Percentiles rank a stretch among this genome's conserved stretches.
These are phyloP conservation scores for Hemistola chrysoprasaria DNA, from an alignment of 2,888 invertebrate genomes.

Conservation along the genomic window DNA sequence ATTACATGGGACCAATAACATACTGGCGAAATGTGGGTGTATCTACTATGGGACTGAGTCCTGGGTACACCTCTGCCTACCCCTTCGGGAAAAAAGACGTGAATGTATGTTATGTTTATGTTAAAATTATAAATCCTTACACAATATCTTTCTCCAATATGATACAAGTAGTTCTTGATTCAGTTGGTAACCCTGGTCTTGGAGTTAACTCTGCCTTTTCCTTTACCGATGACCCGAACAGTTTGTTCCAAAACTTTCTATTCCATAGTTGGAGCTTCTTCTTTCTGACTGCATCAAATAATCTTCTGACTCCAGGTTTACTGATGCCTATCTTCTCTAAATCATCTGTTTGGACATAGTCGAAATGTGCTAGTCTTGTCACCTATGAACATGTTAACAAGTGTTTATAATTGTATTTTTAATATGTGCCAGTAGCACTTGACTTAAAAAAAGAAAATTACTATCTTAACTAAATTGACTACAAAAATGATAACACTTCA, in stretches of 20 bases:
- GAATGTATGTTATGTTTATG: no score
- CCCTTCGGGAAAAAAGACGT: no score
- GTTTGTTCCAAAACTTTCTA: slow-evolving; percentile 90
- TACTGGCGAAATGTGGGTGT: no score
- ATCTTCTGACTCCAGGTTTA: slow-evolving; percentile 94
- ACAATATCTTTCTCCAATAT: slow-evolving; percentile 92
- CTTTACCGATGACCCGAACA: slow-evolving; percentile 82
- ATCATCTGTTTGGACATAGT: slow-evolving; percentile 97
- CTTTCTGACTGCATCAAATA: slow-evolving; percentile 96
- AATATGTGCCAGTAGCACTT: no score
- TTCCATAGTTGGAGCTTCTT: slow-evolving; percentile 91
- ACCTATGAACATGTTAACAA: slow-evolving; percentile 81
- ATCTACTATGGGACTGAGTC: no score
- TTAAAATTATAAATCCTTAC: slow-evolving; percentile 58
- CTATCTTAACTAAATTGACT: no score
- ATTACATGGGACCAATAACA: no score
- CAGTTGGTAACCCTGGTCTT: slow-evolving; percentile 54
- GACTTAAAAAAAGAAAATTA: no score
- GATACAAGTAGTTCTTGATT: slow-evolving; percentile 86
- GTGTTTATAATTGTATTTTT: no score
- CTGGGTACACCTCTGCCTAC: no score
- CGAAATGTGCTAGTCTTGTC: slow-evolving; percentile 96
- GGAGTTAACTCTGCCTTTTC: slow-evolving; percentile 76
- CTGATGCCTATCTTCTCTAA: slow-evolving; percentile 97
- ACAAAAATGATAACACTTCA: no score